A percentile compares a stretch with the other conserved stretches of the same genome.
Evolutionary conservation across 2,797 vertebrate species (phyloP).

Genomic region (Melanotaenia maccullochi): DNA sequence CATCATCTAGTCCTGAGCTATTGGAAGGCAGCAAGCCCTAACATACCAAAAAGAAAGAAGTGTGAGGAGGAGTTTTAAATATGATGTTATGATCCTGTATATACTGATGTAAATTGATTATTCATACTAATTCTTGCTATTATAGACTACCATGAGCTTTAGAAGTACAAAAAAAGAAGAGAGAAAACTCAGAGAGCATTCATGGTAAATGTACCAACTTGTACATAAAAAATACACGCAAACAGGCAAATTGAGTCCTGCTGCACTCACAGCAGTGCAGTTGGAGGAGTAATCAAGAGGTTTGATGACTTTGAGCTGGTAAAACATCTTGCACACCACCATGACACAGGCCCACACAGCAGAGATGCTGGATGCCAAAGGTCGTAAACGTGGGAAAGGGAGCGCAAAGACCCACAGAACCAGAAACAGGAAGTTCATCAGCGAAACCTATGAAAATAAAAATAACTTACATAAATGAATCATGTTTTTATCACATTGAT

Average conservation of each 20-base stretch:
- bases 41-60: background rate
- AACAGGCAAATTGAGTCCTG: background rate
- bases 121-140: background rate
- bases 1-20: slow-evolving; percentile 53
- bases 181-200: background rate
- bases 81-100: background rate
- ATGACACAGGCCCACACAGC: slow-evolving; percentile 83
- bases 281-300: slow-evolving; percentile 82
- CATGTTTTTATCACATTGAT: background rate
- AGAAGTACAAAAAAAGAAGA: background rate
- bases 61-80: background rate
- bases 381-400: slow-evolving; percentile 77
- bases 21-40: slow-evolving; percentile 73
- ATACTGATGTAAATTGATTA: background rate
- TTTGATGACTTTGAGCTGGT: slow-evolving; percentile 85
- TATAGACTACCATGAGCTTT: background rate
- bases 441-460: slow-evolving; percentile 76
- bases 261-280: slow-evolving; percentile 79
- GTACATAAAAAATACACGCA: background rate
- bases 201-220: background rate
- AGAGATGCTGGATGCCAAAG: slow-evolving; percentile 76
- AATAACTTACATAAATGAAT: background rate
- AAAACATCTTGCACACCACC: slow-evolving; percentile 87
- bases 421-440: slow-evolving; percentile 84
- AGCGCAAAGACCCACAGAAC: slow-evolving; percentile 83